Conservation (phyloP, 1,140 invertebrate genomes). For the Choristoneura fumiferana region DNA sequence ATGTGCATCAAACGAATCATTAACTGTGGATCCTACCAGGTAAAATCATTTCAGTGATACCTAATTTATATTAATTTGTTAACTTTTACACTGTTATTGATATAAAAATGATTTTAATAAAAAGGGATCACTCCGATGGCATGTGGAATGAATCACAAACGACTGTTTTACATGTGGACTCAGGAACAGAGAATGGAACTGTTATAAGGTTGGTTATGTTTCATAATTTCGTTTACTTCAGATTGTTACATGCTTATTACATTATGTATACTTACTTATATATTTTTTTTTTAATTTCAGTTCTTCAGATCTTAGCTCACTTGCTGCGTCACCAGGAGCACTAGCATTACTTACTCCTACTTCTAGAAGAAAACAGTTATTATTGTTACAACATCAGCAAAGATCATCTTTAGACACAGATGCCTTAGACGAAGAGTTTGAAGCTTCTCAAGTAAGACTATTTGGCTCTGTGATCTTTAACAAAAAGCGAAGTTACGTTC, state of each 20-base stretch:
- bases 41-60: conserved; percentile 25
- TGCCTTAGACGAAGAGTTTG: conserved; percentile 85
- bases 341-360: conserved; percentile 85
- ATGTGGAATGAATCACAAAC: conserved; percentile 93
- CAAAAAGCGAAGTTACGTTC: no score
- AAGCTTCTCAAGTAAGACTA: conserved; percentile 72
- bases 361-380: conserved; percentile 85
- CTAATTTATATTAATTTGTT: background rate
- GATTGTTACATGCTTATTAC: no score
- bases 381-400: conserved; percentile 89
- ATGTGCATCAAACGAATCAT: conserved; percentile 89
- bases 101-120: conserved; percentile 30
- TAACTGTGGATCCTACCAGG: conserved; percentile 85
- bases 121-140: conserved; percentile 88
- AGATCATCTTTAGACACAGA: conserved; percentile 91
- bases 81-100: background rate
- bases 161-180: conserved; percentile 88
- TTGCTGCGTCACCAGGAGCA: conserved; percentile 77
- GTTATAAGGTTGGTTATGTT: conserved; percentile 66
- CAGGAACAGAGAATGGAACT: conserved; percentile 82
- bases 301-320: conserved; percentile 80
- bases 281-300: conserved; percentile 61
- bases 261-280: no score
- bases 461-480: no score
- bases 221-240: no score